A percentile compares a stretch with the other conserved stretches of the same genome.
Evolutionary conservation across 2,113 vertebrate genomes (phyloP).

Genomic region (Cyanoramphus novaezelandiae): DNA sequence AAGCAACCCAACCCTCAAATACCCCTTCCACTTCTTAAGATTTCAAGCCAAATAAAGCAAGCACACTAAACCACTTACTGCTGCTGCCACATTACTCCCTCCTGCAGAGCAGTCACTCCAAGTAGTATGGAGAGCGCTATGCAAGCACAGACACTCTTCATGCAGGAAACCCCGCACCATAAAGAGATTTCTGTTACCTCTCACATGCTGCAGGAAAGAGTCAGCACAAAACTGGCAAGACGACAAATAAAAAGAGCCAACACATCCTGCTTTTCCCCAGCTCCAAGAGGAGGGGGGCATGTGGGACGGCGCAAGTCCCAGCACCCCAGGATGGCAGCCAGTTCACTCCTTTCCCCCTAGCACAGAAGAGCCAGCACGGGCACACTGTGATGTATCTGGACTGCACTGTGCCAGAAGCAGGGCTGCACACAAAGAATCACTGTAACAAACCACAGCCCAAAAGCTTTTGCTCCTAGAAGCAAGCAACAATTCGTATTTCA

Average conservation of each 20-base stretch:
- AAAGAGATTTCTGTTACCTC: constrained; percentile 24
- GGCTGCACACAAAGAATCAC: background rate
- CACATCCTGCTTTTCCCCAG: background rate
- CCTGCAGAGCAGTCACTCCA: background rate
- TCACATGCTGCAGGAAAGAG: background rate
- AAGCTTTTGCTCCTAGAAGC: background rate
- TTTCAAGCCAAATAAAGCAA: background rate
- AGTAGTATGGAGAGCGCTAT: background rate
- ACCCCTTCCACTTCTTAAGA: background rate
- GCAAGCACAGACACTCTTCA: background rate
- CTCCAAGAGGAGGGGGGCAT: background rate
- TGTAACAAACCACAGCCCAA: background rate
- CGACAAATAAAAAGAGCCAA: background rate
- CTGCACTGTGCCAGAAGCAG: background rate
- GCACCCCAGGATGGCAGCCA: background rate
- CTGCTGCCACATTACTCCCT: background rate
- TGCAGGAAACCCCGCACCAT: background rate
- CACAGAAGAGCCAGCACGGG: rapidly evolving
- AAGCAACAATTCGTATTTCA: background rate
- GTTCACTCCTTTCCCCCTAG: background rate
- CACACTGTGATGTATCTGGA: background rate
- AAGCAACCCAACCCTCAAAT: background rate
- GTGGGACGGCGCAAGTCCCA: background rate
- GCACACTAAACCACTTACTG: background rate
- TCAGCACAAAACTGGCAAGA: background rate